These are phyloP conservation scores for Ceratosolen solmsi DNA, from an alignment of 1,140 invertebrate species.

Conservation along the genomic window DNA sequence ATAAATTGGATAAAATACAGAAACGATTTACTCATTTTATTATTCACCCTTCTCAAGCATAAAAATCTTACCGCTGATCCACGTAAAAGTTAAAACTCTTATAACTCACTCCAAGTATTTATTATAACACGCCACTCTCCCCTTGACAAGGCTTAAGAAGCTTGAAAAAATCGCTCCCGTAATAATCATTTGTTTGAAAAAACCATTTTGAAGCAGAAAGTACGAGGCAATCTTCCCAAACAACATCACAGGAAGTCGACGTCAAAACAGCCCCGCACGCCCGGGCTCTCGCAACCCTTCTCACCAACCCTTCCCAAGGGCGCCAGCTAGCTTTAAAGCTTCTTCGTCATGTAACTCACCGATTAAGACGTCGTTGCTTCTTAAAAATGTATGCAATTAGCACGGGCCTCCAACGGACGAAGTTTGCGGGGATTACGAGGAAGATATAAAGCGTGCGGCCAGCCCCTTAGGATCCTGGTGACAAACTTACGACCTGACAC, in stretches of 20 bases:
- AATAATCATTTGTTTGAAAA: slow-evolving; percentile 44
- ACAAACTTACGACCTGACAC: slow-evolving; percentile 61
- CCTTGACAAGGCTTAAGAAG: background rate
- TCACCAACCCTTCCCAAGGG: background rate
- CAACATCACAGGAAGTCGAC: background rate
- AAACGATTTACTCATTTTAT: background rate
- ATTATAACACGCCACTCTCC: slow-evolving; percentile 28
- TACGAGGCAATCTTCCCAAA: too few relatives aligned
- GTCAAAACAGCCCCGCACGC: background rate
- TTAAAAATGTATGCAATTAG: slow-evolving; percentile 66
- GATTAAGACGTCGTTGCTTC: slow-evolving; percentile 59
- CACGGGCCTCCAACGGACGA: background rate
- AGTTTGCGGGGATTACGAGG: slow-evolving; percentile 28
- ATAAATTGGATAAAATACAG: background rate
- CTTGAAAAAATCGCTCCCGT: slow-evolving; percentile 16
- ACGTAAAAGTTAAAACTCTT: slow-evolving; percentile 31
- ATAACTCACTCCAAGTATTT: slow-evolving; percentile 29
- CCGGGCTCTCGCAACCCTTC: background rate
- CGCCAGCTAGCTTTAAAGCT: slow-evolving; percentile 32
- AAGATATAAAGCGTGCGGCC: slow-evolving; percentile 20
- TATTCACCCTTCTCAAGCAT: background rate
- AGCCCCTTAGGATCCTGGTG: slow-evolving; percentile 57
- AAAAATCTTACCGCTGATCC: background rate
- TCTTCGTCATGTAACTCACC: slow-evolving; percentile 56
- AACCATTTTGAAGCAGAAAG: background rate